A percentile compares a stretch with the other conserved stretches of the same genome.
These are phyloP conservation scores for Cyanoliseus patagonus DNA, from an alignment of 2,113 vertebrate species.

Conservation along the genomic window DNA sequence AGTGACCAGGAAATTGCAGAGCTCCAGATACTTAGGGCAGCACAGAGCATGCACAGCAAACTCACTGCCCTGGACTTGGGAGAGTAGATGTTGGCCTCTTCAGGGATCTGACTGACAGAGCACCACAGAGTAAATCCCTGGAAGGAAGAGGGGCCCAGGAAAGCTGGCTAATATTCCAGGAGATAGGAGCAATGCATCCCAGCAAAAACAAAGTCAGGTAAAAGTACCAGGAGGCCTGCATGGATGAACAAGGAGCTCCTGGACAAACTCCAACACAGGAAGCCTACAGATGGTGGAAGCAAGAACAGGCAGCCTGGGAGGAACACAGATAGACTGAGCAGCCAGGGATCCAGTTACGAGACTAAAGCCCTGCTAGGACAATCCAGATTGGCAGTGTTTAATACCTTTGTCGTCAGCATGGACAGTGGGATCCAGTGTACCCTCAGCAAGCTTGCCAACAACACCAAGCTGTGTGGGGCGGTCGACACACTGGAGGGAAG, in stretches of 20 bases:
- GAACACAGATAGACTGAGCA: neutral
- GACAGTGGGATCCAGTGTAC: neutral
- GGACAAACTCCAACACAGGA: neutral
- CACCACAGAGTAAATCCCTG: neutral
- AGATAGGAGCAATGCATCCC: neutral
- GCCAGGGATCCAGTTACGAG: neutral
- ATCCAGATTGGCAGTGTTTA: neutral
- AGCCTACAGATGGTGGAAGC: neutral
- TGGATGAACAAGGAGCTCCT: neutral
- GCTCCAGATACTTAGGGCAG: neutral
- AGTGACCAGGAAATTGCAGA: neutral
- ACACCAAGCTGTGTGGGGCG: neutral
- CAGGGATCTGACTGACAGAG: neutral
- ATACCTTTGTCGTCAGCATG: neutral
- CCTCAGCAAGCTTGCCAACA: neutral
- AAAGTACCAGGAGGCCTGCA: neutral
- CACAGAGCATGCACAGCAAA: neutral
- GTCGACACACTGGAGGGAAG: neutral
- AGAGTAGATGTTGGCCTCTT: neutral
- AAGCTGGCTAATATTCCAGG: neutral
- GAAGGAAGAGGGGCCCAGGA: neutral
- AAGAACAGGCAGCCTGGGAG: neutral
- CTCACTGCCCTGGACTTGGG: neutral
- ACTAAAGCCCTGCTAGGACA: neutral
- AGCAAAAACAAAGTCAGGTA: neutral